Base-by-base conservation (phyloP, 1,140 invertebrate species). In the Apis dorsata region DNA sequence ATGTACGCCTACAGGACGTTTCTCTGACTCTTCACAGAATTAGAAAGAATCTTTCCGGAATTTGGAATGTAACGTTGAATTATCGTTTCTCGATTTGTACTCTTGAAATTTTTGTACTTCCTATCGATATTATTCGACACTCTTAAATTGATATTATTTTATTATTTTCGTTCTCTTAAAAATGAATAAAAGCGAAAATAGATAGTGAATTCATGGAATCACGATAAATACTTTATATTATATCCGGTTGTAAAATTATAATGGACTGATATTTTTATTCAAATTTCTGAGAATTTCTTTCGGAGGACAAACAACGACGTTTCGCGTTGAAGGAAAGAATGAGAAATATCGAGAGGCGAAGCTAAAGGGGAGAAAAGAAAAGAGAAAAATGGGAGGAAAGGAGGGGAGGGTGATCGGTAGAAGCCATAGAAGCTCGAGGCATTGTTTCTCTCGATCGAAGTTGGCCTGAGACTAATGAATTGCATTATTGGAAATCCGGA, bases 401-500 rank as follows among this genome's bases (percentile, higher is more conserved):
- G 34, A 44, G 34, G 34, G 34, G 34, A 7, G 34, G 34, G 34
- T 7, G 34, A 49, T 70, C 15, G 17, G 53, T 17, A 19, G 51
- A 63, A 70, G 24, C 10, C 62, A 57, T 65, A 60, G 80, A 74
- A 81, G 70, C 77, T 78, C 34, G 34, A 24, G 85, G 84, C 84
- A 90, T 91, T 91, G 90, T 91, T 91, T 86, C 83, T 86, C 49
- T 34, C 53, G 65, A 55, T 68, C 34, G 73, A 73, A 81, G 85
- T 72, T 59, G 74, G 77, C 81, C 81, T 72, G 76, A 73, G 73
- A 79, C 88, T 91, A 91, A 91, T 91, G 86, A 91, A 91, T 91
- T 88, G 88, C 85, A 88, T 91, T 91, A 91, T 91, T 88, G 88
- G 89, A 87, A 90, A 91, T 90, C 80, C 83, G 81, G 89, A 80